Evolutionary conservation across 2,797 vertebrate genomes (phyloP).

Genomic region (Alauda arvensis): DNA sequence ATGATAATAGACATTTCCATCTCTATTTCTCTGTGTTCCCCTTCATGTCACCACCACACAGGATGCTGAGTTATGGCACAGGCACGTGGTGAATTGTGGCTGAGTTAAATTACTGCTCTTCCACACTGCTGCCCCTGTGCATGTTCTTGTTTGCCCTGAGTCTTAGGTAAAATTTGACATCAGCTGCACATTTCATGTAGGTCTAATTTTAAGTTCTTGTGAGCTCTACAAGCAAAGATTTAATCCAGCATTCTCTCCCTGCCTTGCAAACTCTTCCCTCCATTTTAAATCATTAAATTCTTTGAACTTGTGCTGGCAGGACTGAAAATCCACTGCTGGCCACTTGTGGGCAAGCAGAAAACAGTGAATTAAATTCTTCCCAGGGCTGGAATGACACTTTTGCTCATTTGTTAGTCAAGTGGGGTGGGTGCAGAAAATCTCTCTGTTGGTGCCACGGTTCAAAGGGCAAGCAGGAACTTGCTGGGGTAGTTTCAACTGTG

Average conservation of each 20-base stretch:
- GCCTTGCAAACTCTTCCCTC: not conserved
- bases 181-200: not conserved
- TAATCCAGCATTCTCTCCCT: fast-evolving
- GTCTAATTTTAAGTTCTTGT: not conserved
- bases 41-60: not conserved
- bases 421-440: not conserved
- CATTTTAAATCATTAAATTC: not conserved
- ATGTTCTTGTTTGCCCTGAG: not conserved
- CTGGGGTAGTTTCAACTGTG: not conserved
- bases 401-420: not conserved
- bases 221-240: not conserved
- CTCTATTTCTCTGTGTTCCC: not conserved
- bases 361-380: not conserved
- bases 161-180: not conserved
- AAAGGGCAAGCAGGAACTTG: not conserved
- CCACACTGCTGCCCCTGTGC: not conserved
- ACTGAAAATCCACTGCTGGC: not conserved
- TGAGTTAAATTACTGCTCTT: not conserved
- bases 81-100: not conserved
- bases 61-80: not conserved
- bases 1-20: not conserved
- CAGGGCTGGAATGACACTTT: not conserved
- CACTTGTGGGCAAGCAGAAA: not conserved
- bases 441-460: not conserved
- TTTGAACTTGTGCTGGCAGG: not conserved